These are phyloP conservation scores for Hippocampus comes DNA, from an alignment of 2,113 vertebrate species.

Conservation along the genomic window DNA sequence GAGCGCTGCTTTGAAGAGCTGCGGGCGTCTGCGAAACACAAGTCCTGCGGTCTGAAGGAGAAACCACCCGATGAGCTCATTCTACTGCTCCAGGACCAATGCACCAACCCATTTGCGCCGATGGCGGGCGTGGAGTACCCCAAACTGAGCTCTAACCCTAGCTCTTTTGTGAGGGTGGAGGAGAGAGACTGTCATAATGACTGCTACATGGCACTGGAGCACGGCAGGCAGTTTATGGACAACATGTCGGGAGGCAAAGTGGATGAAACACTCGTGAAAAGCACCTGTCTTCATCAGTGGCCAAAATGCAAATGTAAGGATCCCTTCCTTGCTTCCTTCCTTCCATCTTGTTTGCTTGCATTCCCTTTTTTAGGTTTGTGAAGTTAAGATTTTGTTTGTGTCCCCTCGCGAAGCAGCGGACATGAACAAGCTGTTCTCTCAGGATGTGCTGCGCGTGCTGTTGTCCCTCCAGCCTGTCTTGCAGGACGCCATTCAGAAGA, in stretches of 20 bases:
- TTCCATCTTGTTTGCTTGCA: too few relatives aligned
- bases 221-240: conserved; percentile 98
- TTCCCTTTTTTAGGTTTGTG: background rate
- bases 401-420: conserved; percentile 75
- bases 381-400: background rate
- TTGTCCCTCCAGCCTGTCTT: conserved; percentile 94
- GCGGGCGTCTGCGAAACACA: conserved; percentile 76
- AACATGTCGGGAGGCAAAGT: conserved; percentile 99
- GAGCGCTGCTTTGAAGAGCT: conserved; percentile 92
- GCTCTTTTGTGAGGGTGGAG: conserved; percentile 83
- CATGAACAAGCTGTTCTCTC: conserved; percentile 92
- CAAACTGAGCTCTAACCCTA: conserved; percentile 57
- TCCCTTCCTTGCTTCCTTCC: background rate
- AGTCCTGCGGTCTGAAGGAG: conserved; percentile 78
- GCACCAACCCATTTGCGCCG: conserved; percentile 93
- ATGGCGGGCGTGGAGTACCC: conserved; percentile 82
- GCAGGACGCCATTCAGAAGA: conserved; percentile 97
- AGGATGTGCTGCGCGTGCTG: conserved; percentile 95
- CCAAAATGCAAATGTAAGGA: conserved; percentile 88
- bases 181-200: conserved; percentile 95
- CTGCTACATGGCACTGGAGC: conserved; percentile 96
- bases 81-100: conserved; percentile 92
- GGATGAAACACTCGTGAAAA: conserved; percentile 95
- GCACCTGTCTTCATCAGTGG: conserved; percentile 95
- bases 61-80: conserved; percentile 91